Evolutionary conservation across 2,888 invertebrate species (phyloP), one percentile per base, ranked within the genome.

Genomic region (Drosophila anomelani): DNA sequence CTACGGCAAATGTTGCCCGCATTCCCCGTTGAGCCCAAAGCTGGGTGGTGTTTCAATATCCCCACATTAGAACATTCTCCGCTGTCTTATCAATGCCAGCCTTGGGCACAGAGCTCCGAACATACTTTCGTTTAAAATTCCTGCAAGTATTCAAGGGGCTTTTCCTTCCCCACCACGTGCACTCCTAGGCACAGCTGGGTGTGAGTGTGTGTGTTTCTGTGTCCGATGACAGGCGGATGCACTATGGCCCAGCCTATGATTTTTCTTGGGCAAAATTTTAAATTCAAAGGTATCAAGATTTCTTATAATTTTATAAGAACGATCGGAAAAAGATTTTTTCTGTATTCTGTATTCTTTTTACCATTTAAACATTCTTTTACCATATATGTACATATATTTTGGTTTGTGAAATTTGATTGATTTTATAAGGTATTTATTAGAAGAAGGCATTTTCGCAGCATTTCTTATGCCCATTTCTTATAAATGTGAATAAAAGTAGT

Each of bases 101-200:
- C 53, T 32, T 20, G 64, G 66, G 63, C 51, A n/a, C 46, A 38
- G 54, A 43, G 41, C 75, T 53, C 62, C 60, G 46, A 71, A 60
- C 77, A 76, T 77, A 61, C 62, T 71, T 58, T 72, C 58, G 63
- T 71, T 70, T 55, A 49, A 58, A 58, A 71, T 71, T 75, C 66
- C 75, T n/a, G 53, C 36, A 47, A 63, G 60, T 68, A 72, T 72
- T 47, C 59, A 39, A 32, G 70, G 29, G 68, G 54, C 38, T 38
- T 29, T 38, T 38, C 29, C 32, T 29, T 26, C 49, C 8, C 34
- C 13, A 17, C 36, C 1, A 29, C 39, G 32, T 17, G 34, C 3
- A 34, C 13, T 63, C n/a, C 15, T 34, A 13, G 32, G 13, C 8
- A 51, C 51, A 34, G 51, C 13, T 5, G 7, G 20, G 15, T n/a